Percentiles rank a stretch among this genome's conserved stretches.
phyloP scores from a whole-genome alignment of 2,888 invertebrate genomes.

The Drosophila anceps region DNA sequence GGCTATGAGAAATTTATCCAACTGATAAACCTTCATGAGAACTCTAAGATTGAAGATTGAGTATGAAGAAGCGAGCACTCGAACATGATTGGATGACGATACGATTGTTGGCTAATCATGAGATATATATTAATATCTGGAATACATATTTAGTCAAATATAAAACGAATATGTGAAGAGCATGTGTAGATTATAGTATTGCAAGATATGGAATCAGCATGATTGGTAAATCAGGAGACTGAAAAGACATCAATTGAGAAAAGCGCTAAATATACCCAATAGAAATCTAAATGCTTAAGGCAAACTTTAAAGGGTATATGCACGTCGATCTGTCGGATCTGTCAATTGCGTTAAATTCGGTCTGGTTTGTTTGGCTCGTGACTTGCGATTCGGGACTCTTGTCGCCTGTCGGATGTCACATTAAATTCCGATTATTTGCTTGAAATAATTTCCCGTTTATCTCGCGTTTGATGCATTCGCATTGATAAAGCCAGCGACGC shows the following conservation, averaged over 20 bases:
- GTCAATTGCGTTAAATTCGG: no score
- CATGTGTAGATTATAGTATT: not conserved
- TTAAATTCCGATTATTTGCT: constrained; percentile 80
- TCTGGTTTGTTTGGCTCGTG: constrained; percentile 35
- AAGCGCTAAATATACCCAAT: not conserved
- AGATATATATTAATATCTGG: not conserved
- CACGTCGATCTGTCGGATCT: not conserved
- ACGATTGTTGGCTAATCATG: no score
- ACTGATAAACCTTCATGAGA: no score
- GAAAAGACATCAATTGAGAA: not conserved
- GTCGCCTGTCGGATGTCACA: constrained; percentile 76
- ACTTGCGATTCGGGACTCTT: constrained; percentile 34
- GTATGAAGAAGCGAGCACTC: no score
- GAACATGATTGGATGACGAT: no score
- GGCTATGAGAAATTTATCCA: no score
- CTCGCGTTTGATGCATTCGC: constrained; percentile 52
- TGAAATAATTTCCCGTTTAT: constrained; percentile 77
- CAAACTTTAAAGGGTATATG: constrained; percentile 1
- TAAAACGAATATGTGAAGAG: no score
- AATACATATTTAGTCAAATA: no score
- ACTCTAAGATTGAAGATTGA: no score
- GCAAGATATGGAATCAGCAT: no score
- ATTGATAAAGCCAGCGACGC: constrained; percentile 41
- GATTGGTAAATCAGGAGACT: no score
- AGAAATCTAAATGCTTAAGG: no score